Evolutionary conservation across 2,888 invertebrate genomes (phyloP).

Genomic region (Litoditis marina): DNA sequence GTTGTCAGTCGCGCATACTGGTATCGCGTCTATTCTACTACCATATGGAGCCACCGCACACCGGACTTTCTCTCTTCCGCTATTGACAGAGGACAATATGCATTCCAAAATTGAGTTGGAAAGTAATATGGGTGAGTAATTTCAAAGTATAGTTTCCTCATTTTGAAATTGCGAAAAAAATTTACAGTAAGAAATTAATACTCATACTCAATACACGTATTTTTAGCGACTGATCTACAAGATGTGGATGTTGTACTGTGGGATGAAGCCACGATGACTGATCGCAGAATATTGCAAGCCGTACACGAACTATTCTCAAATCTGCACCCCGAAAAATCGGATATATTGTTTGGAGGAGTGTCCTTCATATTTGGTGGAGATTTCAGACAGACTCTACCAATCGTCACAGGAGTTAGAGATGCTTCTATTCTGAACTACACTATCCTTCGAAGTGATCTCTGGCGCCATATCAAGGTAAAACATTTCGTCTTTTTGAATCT

Average conservation of each 20-base stretch:
- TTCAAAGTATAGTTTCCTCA: too few relatives aligned
- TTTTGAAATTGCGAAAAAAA: too few relatives aligned
- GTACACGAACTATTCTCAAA: not conserved
- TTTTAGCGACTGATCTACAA: not conserved
- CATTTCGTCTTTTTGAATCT: too few relatives aligned
- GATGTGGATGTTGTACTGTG: slow-evolving; percentile 4
- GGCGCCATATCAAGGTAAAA: not conserved
- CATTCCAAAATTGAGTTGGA: not conserved
- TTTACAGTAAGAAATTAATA: too few relatives aligned
- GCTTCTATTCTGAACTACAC: not conserved
- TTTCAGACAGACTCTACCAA: not conserved
- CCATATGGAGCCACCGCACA: slow-evolving; percentile 7
- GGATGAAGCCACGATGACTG: slow-evolving; percentile 15
- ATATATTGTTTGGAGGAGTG: not conserved
- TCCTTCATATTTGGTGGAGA: slow-evolving; percentile 1
- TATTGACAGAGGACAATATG: slow-evolving; percentile 2
- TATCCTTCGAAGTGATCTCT: not conserved
- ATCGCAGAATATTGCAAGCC: not conserved
- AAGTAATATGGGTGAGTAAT: not conserved
- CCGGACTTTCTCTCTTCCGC: slow-evolving; percentile 5
- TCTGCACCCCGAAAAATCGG: slow-evolving; percentile 5
- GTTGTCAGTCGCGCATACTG: slow-evolving; percentile 14
- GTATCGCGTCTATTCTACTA: slow-evolving; percentile 7
- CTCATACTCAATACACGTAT: too few relatives aligned
- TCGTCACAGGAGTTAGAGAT: not conserved